Percentiles rank a stretch among this genome's conserved stretches.
Conservation (phyloP, 2,113 vertebrate genomes). For the Crocuta crocuta region DNA sequence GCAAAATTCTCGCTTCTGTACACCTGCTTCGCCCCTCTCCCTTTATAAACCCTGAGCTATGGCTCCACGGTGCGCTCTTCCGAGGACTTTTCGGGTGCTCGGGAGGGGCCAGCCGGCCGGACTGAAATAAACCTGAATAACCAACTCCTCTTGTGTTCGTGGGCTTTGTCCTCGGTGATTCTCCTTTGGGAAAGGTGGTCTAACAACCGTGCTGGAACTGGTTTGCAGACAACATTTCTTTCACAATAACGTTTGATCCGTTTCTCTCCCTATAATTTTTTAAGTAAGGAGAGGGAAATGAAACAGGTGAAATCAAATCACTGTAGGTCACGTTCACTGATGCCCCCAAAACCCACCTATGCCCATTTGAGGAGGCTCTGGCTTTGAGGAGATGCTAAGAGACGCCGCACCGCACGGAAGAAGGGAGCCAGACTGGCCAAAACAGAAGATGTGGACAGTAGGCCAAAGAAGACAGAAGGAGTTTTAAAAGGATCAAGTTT, state of each 20-base stretch:
- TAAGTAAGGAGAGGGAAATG: too few species aligned
- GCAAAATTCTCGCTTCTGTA: too few species aligned
- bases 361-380: neutral
- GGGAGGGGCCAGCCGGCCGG: too few species aligned
- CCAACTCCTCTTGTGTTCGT: too few species aligned
- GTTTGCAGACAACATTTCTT: neutral
- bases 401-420: fast-evolving
- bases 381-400: neutral
- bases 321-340: neutral
- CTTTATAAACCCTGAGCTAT: too few species aligned
- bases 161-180: too few species aligned
- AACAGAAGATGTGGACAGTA: neutral
- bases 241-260: neutral
- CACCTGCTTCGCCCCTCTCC: too few species aligned
- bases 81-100: too few species aligned
- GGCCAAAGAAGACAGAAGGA: fast-evolving
- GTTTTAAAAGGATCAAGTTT: neutral
- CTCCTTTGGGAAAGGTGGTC: too few species aligned
- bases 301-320: neutral
- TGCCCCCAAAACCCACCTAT: fast-evolving
- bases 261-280: neutral
- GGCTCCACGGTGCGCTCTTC: too few species aligned
- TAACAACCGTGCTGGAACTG: neutral
- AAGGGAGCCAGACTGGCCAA: neutral
- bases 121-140: too few species aligned